phyloP scores from a whole-genome alignment of 2,888 invertebrate species.

The Eledone cirrhosa region DNA sequence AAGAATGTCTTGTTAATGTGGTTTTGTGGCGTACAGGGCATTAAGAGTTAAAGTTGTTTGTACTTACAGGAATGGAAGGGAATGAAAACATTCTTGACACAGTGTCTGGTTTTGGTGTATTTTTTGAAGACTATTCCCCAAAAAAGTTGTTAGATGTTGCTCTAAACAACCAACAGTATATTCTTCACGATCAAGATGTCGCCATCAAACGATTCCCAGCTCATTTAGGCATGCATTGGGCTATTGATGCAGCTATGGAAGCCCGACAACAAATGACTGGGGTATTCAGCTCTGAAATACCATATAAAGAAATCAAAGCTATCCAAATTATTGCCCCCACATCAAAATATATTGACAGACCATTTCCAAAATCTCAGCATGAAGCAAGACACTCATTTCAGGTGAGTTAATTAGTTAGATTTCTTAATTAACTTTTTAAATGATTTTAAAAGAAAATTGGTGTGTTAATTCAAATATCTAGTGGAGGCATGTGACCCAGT shows the following conservation, averaged over 20 bases:
- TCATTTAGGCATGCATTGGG: constrained; percentile 61
- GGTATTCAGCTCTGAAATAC: background rate
- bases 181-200: constrained; percentile 45
- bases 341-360: constrained; percentile 52
- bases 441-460: no score
- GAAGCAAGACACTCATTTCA: constrained; percentile 55
- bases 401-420: background rate
- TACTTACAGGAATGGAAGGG: constrained; percentile 42
- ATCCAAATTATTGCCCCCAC: constrained; percentile 45
- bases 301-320: constrained; percentile 34
- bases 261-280: constrained; percentile 27
- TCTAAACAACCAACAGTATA: constrained; percentile 33
- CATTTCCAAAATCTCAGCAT: constrained; percentile 45
- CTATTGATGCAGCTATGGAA: constrained; percentile 48
- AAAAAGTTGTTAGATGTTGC: constrained; percentile 36
- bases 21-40: no score
- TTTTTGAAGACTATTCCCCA: constrained; percentile 51
- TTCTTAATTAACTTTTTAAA: no score
- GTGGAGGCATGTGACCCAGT: no score
- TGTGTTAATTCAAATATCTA: no score
- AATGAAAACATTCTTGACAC: constrained; percentile 50
- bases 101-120: constrained; percentile 50
- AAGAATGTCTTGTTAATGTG: no score
- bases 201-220: constrained; percentile 47
- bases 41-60: no score